phyloP scores from a whole-genome alignment of 2,113 vertebrate genomes.

The pig (Sus scrofa) region T2T-Sscrofa CM000813.6:65356501-65357000 shows the following conservation, averaged over 20 bases:
- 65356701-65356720: not conserved
- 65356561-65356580: not conserved
- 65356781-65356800: not conserved
- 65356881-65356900: too few species aligned
- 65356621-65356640: not conserved
- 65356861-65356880: not conserved
- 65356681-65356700: not conserved
- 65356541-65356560: not conserved
- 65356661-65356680: not conserved
- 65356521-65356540: not conserved
- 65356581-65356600: not conserved
- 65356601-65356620: not conserved
- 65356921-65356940: slow-evolving; percentile 32
- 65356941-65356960: not conserved
- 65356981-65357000: not conserved
- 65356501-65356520: not conserved
- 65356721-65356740: not conserved
- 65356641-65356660: not conserved
- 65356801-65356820: not conserved
- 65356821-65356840: not conserved
- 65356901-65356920: not conserved
- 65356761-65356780: slow-evolving; percentile 14
- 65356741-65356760: not conserved
- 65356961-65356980: not conserved
- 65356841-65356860: not conserved